These are phyloP conservation scores for Zosterops japonicus DNA, from an alignment of 2,113 vertebrate genomes.

Conservation along the genomic window DNA sequence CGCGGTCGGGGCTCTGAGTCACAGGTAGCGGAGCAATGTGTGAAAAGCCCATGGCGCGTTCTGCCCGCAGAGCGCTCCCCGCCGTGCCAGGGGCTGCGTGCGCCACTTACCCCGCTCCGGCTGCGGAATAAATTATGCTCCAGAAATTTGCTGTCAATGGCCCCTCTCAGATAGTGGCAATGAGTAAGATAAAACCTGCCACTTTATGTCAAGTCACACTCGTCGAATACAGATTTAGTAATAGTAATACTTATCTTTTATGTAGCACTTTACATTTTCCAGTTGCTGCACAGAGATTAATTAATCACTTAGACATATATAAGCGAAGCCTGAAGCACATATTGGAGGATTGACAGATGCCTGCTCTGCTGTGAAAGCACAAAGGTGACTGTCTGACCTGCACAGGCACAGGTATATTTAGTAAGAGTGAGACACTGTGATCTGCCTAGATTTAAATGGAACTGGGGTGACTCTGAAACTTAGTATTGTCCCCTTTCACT, in stretches of 20 bases:
- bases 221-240: constrained; percentile 43
- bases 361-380: neutral
- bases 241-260: constrained; percentile 61
- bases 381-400: neutral
- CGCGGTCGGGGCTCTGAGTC: neutral
- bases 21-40: neutral
- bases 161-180: constrained; percentile 47
- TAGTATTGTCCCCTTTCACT: neutral
- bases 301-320: constrained; percentile 22
- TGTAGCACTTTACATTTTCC: constrained; percentile 60
- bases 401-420: neutral
- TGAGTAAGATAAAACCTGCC: constrained; percentile 53
- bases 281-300: constrained; percentile 62
- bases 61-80: neutral
- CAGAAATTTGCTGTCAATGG: constrained; percentile 39
- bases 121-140: constrained; percentile 1
- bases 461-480: accelerated
- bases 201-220: constrained; percentile 57
- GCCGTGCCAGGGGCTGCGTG: neutral
- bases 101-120: neutral
- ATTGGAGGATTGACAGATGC: neutral
- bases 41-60: neutral
- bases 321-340: neutral
- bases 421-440: neutral
- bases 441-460: neutral